A percentile compares a stretch with the other conserved stretches of the same genome.
Conservation (phyloP, 2,113 vertebrate genomes). For the Cervus canadensis region DNA sequence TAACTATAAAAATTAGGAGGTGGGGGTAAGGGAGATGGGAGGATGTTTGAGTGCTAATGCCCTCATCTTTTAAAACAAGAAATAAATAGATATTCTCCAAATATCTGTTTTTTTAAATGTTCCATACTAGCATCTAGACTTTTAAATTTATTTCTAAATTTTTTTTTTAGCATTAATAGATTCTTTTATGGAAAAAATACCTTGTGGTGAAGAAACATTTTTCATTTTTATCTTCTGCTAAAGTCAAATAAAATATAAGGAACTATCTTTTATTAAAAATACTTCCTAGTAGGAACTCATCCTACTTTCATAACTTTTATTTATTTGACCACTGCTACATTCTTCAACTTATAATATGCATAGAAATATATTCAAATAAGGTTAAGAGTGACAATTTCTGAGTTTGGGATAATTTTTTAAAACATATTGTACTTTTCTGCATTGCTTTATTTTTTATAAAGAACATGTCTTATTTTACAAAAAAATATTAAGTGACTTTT, state of each 20-base stretch:
- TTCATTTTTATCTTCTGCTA: neutral
- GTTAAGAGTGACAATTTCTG: neutral
- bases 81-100: neutral
- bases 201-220: neutral
- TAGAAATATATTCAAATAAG: neutral
- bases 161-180: neutral
- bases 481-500: neutral
- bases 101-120: neutral
- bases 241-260: slow-evolving; percentile 28
- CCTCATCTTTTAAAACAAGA: neutral
- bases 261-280: neutral
- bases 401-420: neutral
- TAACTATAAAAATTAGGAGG: neutral
- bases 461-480: neutral
- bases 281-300: neutral
- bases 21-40: neutral
- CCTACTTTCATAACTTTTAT: neutral
- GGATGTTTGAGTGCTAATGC: neutral
- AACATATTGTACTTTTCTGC: neutral
- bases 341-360: neutral
- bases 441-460: neutral
- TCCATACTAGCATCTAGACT: neutral
- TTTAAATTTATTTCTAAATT: neutral
- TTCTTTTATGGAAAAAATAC: neutral
- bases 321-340: neutral